Conservation (phyloP, 2,113 vertebrate species). For the Oxyura jamaicensis region DNA sequence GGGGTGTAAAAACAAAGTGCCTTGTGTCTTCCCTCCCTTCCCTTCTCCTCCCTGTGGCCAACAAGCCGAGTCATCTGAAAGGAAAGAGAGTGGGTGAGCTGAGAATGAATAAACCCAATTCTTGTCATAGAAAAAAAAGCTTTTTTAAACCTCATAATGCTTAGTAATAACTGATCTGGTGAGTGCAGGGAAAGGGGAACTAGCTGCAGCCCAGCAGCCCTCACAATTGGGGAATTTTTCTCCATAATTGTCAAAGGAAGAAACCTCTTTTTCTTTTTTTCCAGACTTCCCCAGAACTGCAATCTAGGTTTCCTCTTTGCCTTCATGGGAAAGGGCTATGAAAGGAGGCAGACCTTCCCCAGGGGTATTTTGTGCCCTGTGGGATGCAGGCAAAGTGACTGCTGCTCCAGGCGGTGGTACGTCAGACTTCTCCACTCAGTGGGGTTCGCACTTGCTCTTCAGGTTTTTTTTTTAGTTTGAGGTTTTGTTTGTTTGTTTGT, state of each 20-base stretch:
- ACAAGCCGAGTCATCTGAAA: not conserved
- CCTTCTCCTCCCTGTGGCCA: not conserved
- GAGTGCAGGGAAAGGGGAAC: not conserved
- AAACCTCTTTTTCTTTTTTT: not conserved
- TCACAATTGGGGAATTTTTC: not conserved
- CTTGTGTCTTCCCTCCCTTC: too few relatives aligned
- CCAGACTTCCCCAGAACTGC: not conserved
- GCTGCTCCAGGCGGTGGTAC: not conserved
- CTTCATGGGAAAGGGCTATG: accelerated
- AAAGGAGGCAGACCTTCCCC: not conserved
- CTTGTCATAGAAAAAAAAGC: not conserved
- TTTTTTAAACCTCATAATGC: not conserved
- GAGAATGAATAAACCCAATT: not conserved
- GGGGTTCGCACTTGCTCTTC: accelerated
- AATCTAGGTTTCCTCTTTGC: not conserved
- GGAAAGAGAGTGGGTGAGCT: not conserved
- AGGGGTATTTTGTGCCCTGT: accelerated
- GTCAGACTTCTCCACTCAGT: accelerated
- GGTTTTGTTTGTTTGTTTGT: too few relatives aligned
- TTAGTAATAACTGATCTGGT: not conserved
- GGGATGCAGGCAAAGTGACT: not conserved
- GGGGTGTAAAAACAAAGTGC: not conserved
- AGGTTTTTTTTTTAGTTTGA: too few relatives aligned
- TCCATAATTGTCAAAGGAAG: not conserved
- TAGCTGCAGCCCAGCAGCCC: not conserved